A percentile compares a stretch with the other conserved stretches of the same genome.
Evolutionary conservation across 2,113 vertebrate species (phyloP).

Genomic region (Pelusios castaneus): DNA sequence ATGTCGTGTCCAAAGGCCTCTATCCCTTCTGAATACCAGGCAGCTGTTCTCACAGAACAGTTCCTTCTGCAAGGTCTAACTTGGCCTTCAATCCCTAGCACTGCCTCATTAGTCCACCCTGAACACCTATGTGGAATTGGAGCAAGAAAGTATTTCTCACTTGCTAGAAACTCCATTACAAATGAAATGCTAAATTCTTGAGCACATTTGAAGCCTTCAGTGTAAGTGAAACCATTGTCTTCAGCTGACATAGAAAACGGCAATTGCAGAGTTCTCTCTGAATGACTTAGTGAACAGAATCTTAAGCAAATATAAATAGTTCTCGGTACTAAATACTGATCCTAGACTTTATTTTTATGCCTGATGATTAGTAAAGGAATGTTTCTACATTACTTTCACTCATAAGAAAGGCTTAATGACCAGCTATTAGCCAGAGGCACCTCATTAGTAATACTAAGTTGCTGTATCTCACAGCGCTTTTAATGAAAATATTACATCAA

Average conservation of each 20-base stretch:
- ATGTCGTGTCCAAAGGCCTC: neutral
- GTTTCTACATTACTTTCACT: neutral
- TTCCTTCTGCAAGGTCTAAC: neutral
- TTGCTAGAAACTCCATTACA: fast-evolving
- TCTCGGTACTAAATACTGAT: neutral
- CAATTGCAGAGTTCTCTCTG: neutral
- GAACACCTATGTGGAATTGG: neutral
- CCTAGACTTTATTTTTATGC: neutral
- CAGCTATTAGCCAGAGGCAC: neutral
- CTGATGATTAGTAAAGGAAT: neutral
- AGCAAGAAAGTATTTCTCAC: neutral
- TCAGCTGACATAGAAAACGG: neutral
- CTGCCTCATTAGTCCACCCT: neutral
- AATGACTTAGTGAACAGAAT: fast-evolving
- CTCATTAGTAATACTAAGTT: neutral
- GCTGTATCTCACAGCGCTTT: neutral
- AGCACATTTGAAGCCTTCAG: fast-evolving
- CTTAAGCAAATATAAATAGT: neutral
- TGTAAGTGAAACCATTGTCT: neutral
- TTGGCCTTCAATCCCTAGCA: neutral
- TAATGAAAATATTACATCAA: neutral
- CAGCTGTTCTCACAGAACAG: neutral
- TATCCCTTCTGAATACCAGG: neutral
- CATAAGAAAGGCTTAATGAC: neutral
- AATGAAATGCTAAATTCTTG: neutral